Percentiles rank a stretch among this genome's conserved stretches.
phyloP scores from a whole-genome alignment of 1,140 invertebrate species.

The Apocrypta bakeri region DNA sequence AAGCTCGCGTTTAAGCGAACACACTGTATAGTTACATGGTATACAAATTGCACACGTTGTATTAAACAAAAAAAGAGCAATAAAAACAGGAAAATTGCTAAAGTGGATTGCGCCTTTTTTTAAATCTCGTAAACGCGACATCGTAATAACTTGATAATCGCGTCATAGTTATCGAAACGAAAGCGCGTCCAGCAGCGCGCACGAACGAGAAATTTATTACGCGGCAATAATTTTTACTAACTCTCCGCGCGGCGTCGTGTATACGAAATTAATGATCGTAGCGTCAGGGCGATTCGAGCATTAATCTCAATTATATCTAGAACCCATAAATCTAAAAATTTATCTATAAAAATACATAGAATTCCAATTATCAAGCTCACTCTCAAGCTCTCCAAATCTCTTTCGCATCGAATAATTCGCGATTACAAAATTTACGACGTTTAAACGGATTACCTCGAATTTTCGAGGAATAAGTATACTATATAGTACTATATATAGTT shows the following conservation, averaged over 20 bases:
- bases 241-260: neutral
- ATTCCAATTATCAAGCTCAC: neutral
- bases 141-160: constrained; percentile 17
- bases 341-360: constrained; percentile 1
- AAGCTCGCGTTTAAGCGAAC: no score
- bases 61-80: no score
- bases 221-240: constrained; percentile 11
- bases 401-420: neutral
- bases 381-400: neutral
- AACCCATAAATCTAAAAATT: constrained; percentile 18
- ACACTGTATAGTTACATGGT: no score
- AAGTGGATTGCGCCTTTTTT: neutral
- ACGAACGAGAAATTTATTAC: constrained; percentile 21
- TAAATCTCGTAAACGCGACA: neutral
- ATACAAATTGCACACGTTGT: no score
- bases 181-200: neutral
- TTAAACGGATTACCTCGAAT: constrained; percentile 15
- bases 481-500: neutral
- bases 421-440: neutral
- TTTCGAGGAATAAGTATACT: neutral
- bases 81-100: neutral
- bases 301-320: constrained; percentile 43
- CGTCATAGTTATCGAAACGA: constrained; percentile 15
- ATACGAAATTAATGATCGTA: constrained; percentile 28
- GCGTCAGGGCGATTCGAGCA: neutral